Evolutionary conservation across 2,888 invertebrate species (phyloP).

Genomic region (Adelognathus sp.): DNA sequence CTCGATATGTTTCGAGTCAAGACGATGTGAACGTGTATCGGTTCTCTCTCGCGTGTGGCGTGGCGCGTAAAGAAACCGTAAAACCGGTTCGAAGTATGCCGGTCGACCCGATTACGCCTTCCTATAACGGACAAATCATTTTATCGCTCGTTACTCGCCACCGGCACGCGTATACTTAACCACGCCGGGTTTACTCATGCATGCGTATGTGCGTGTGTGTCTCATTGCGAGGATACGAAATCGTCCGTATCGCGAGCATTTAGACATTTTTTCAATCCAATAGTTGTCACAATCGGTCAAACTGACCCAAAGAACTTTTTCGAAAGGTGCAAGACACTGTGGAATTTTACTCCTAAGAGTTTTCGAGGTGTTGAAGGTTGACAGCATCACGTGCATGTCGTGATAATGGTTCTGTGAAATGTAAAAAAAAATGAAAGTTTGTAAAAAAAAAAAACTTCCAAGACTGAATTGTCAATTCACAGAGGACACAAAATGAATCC

Average conservation of each 20-base stretch:
- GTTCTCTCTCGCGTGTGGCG: slow-evolving; percentile 34
- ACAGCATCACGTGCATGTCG: no score
- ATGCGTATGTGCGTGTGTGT: neutral
- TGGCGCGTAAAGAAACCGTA: slow-evolving; percentile 55
- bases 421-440: no score
- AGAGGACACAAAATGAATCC: no score
- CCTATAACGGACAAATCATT: slow-evolving; percentile 64
- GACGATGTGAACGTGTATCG: slow-evolving; percentile 42
- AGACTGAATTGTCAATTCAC: no score
- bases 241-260: slow-evolving; percentile 1
- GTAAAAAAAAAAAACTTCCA: no score
- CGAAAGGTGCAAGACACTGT: no score
- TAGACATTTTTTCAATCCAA: no score
- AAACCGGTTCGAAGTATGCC: slow-evolving; percentile 63
- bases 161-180: slow-evolving; percentile 31
- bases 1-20: slow-evolving; percentile 24
- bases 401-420: no score
- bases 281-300: no score
- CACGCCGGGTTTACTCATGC: neutral
- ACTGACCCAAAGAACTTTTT: no score
- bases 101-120: slow-evolving; percentile 59
- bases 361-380: no score
- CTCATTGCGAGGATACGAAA: neutral
- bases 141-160: slow-evolving; percentile 55
- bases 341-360: no score